Conservation (phyloP, 2,113 vertebrate genomes). For the Coryphaenoides rupestris region DNA sequence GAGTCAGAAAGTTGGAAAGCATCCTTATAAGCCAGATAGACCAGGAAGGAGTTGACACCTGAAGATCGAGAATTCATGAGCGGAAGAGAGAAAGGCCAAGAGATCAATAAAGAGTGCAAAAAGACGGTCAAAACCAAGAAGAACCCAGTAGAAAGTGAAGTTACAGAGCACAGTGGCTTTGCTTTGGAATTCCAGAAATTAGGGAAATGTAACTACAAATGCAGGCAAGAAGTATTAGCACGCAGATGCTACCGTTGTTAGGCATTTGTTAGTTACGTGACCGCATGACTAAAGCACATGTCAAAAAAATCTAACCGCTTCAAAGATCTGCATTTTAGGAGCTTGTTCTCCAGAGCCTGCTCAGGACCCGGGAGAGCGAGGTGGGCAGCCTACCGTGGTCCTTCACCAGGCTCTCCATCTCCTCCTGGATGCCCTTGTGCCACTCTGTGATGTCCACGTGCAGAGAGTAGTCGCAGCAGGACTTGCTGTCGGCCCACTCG, state of each 20-base stretch:
- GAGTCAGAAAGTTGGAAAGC: constrained; percentile 93
- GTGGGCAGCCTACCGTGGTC: constrained; percentile 81
- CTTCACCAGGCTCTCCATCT: constrained; percentile 94
- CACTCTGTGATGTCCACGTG: constrained; percentile 95
- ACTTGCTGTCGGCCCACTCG: constrained; percentile 94
- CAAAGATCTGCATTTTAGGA: too few relatives aligned
- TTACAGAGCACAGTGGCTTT: constrained; percentile 6
- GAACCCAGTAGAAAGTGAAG: constrained; percentile 33
- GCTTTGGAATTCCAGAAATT: too few relatives aligned
- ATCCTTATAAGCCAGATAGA: constrained; percentile 99
- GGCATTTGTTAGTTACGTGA: too few relatives aligned
- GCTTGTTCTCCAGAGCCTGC: too few relatives aligned
- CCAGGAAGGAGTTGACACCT: constrained; percentile 98
- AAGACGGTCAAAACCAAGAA: constrained; percentile 33
- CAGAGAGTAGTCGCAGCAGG: constrained; percentile 96
- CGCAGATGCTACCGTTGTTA: too few relatives aligned
- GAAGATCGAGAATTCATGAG: constrained; percentile 66
- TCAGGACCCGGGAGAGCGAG: neutral
- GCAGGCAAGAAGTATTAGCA: too few relatives aligned
- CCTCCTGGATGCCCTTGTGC: constrained; percentile 91
- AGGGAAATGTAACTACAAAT: too few relatives aligned
- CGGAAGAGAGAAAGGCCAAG: constrained; percentile 41
- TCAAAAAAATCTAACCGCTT: too few relatives aligned
- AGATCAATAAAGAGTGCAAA: constrained; percentile 47
- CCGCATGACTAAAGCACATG: too few relatives aligned